Conservation (phyloP, 2,113 vertebrate genomes). For the Zeus faber region DNA sequence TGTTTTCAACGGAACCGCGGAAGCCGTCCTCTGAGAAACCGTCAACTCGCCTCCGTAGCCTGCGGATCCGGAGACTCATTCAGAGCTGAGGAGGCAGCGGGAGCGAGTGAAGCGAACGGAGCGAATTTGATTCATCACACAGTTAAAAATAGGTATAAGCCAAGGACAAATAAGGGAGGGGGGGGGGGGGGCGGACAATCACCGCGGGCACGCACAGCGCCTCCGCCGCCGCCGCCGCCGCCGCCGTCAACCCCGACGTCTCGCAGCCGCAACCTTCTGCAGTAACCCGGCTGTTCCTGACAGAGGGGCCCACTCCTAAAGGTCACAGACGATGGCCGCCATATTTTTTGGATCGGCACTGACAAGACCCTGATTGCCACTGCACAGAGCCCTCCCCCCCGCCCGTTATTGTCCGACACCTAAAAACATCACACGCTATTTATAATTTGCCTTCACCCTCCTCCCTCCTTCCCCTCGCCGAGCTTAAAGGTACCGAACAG, state of each 20-base stretch:
- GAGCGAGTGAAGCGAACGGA: no score
- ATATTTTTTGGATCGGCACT: not conserved
- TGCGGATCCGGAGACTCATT: no score
- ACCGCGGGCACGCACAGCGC: no score
- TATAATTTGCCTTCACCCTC: slow-evolving; percentile 38
- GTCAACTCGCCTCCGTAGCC: not conserved
- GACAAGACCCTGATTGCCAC: slow-evolving; percentile 18
- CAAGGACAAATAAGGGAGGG: no score
- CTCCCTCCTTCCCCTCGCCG: not conserved
- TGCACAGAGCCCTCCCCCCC: slow-evolving; percentile 18
- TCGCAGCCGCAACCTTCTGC: no score
- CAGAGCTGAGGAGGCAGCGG: no score
- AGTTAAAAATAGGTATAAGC: no score
- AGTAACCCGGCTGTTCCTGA: slow-evolving; percentile 32
- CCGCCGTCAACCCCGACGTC: no score
- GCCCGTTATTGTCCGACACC: slow-evolving; percentile 25
- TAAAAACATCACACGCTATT: slow-evolving; percentile 66
- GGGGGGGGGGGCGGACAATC: no score
- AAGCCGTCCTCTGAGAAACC: not conserved
- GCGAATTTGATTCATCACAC: no score
- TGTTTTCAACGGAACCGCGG: not conserved
- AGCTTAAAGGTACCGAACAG: not conserved
- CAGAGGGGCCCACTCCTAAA: slow-evolving; percentile 18
- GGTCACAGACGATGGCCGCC: slow-evolving; percentile 11
- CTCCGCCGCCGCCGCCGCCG: slow-evolving; percentile 14